Evolutionary conservation across 2,113 vertebrate species (phyloP), one percentile per base, ranked within the genome.

Genomic region (Marmota monax): DNA sequence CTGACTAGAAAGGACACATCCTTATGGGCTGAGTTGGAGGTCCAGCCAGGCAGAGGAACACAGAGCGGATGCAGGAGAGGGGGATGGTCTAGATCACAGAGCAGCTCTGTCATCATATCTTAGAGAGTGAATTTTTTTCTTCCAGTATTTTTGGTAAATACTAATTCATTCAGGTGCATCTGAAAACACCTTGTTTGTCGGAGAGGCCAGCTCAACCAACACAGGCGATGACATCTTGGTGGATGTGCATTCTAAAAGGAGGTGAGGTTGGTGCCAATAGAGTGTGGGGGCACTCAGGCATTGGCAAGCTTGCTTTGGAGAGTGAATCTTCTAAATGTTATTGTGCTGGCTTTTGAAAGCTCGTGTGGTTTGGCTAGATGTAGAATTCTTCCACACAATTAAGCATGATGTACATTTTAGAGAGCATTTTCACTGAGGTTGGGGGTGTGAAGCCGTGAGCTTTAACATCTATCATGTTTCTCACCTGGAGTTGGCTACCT

Each of bases 311-410:
- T 80, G 78, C 80, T 94, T 42, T 42, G 4, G 42, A 42, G 42
- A 42, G 42, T 42, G 42, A 42, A 42, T 42, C 76, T 88, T 70
- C 25, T 76, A 83, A 89, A 95, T 97, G 97, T 86, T 18, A 48
- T 95, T 11, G 23, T 14, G 80, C 79, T 70, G 42, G 82, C 22
- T 85, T 42, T 85, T 48, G 0, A 79, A 70, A 56, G 0, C 0
- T 69, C 32, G 48, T 69, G 45, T 18, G 88, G 95, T 85, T 85
- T 48, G 42, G 32, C 48, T 10, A 67, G 42, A 45, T 22, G 27
- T 63, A 32, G 87, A 79, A 96, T 51, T 94, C 92, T 95, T 84
- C 84, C 65, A 72, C 83, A 37, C 94, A 94, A 82, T 98, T 89
- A 93, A 27, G 18, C 96, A 84, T 37, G 80, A 86, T 84, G 95